Conservation (phyloP, 2,888 invertebrate genomes). For the Embidobia sp. region DNA sequence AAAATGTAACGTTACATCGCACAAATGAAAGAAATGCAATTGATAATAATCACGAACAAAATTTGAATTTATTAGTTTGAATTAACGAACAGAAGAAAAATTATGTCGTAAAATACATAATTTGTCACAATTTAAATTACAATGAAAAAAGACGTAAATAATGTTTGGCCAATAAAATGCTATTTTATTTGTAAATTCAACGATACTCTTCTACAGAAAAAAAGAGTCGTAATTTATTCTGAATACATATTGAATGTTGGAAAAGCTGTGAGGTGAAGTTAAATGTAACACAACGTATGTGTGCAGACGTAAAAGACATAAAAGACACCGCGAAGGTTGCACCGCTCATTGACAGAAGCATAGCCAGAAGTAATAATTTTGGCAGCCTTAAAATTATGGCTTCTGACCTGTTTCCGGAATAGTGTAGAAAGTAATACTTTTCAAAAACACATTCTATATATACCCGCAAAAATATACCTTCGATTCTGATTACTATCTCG, state of each 20-base stretch:
- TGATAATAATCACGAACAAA: too few species aligned
- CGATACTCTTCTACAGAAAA: constrained; percentile 16
- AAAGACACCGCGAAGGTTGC: constrained; percentile 57
- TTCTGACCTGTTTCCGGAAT: constrained; percentile 55
- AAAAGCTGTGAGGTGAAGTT: constrained; percentile 31
- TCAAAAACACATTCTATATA: constrained; percentile 19
- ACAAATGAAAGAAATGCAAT: too few species aligned
- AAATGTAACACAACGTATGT: constrained; percentile 47
- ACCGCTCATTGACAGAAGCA: constrained; percentile 54
- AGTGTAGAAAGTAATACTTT: constrained; percentile 35
- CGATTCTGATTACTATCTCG: constrained; percentile 41
- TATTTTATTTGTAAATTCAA: constrained; percentile 19
- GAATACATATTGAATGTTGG: constrained; percentile 23
- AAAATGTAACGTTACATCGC: too few species aligned
- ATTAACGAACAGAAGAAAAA: too few species aligned
- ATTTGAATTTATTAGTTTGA: too few species aligned
- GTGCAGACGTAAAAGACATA: constrained; percentile 55
- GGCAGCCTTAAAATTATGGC: constrained; percentile 34
- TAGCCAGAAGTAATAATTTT: constrained; percentile 58
- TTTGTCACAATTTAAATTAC: too few species aligned
- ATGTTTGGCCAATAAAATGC: constrained; percentile 9
- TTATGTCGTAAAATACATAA: too few species aligned
- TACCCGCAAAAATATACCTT: constrained; percentile 16
- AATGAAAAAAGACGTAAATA: neutral
- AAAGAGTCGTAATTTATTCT: constrained; percentile 34